Percentiles rank a stretch among this genome's conserved stretches.
These are phyloP conservation scores for Steatocranus sp. DNA, from an alignment of 2,797 vertebrate genomes.

Conservation along the genomic window DNA sequence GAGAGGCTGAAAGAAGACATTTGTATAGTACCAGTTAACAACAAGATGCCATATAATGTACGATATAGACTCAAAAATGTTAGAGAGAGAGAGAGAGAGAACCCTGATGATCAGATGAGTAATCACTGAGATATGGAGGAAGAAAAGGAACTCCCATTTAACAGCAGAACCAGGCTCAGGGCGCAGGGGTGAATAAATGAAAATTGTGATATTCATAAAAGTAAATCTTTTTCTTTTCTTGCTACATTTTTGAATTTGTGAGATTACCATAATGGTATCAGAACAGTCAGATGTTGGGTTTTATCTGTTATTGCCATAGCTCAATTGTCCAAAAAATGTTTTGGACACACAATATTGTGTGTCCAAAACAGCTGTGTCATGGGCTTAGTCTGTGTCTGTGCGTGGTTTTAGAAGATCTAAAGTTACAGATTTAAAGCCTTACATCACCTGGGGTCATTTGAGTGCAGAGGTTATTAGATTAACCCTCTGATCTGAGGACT, in stretches of 20 bases:
- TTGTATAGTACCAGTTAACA: not conserved
- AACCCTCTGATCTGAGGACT: not conserved
- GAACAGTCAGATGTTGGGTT: not conserved
- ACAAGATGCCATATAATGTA: not conserved
- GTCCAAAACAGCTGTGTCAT: not conserved
- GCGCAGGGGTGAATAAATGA: not conserved
- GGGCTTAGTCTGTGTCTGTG: not conserved
- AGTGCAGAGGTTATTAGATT: not conserved
- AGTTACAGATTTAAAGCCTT: not conserved
- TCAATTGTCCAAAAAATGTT: not conserved
- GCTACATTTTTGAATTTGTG: not conserved
- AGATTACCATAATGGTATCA: not conserved
- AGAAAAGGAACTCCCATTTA: not conserved
- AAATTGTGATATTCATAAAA: not conserved
- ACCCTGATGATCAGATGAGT: not conserved
- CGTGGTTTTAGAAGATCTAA: not conserved
- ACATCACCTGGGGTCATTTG: not conserved
- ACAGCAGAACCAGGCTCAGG: not conserved
- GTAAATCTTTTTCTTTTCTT: not conserved
- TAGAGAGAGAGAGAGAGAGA: not conserved
- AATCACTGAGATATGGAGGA: not conserved
- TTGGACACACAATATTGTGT: not conserved
- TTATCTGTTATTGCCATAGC: not conserved
- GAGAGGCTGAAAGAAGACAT: not conserved
- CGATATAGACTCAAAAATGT: not conserved